phyloP scores from a whole-genome alignment of 2,797 vertebrate genomes.

The Lates japonicus region DNA sequence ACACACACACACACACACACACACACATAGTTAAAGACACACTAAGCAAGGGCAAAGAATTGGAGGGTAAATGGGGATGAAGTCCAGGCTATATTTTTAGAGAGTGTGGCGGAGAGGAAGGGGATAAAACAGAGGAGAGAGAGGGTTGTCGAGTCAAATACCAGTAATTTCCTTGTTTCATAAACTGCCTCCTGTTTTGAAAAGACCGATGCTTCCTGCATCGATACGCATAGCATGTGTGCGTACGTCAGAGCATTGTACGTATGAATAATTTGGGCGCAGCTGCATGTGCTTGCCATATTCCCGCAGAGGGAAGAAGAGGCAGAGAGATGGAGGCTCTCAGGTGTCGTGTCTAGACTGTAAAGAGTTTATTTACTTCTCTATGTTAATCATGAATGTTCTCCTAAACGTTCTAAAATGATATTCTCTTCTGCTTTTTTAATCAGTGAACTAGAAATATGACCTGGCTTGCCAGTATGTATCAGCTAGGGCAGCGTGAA shows the following conservation, averaged over 20 bases:
- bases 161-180: slow-evolving; percentile 55
- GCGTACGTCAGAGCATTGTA: slow-evolving; percentile 29
- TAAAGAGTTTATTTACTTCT: slow-evolving; percentile 42
- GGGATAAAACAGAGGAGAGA: slow-evolving; percentile 17
- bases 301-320: slow-evolving; percentile 54
- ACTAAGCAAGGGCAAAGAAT: slow-evolving; percentile 35
- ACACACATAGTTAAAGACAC: slow-evolving; percentile 44
- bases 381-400: slow-evolving; percentile 21
- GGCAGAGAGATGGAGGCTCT: slow-evolving; percentile 29
- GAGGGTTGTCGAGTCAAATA: slow-evolving; percentile 9
- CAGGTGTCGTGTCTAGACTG: slow-evolving; percentile 64
- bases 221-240: no score
- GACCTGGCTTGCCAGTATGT: not conserved
- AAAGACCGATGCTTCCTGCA: slow-evolving; percentile 58
- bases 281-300: slow-evolving; percentile 70
- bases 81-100: slow-evolving; percentile 43
- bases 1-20: slow-evolving; percentile 30
- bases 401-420: not conserved
- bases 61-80: slow-evolving; percentile 33
- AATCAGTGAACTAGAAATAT: not conserved
- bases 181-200: slow-evolving; percentile 39
- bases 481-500: not conserved
- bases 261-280: slow-evolving; percentile 74
- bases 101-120: not conserved
- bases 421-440: slow-evolving; percentile 34